Base-by-base conservation (phyloP, 1,140 invertebrate genomes). In the Drosophila nannoptera region DNA sequence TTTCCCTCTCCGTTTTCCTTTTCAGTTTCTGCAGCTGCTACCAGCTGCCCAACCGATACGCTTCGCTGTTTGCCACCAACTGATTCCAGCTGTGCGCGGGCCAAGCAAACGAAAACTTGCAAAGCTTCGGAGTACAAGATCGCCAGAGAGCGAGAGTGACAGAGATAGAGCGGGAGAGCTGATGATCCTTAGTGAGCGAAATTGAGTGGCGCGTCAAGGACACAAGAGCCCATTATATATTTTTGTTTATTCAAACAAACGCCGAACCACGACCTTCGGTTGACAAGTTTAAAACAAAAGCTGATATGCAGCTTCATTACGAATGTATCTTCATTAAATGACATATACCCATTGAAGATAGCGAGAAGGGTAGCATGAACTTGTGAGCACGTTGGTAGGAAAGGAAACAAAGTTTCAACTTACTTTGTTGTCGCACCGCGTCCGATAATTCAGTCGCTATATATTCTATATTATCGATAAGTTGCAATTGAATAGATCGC, bases 31-130 rank as follows among this genome's bases (percentile, higher is more conserved):
- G 1, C n/a, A 29, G 22, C 22, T 46, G 16, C 22, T 29, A 22
- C 9, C 45, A 43, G 38, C 48, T 29, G 16, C 46, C 35, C 73
- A 71, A 80, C 81, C 63, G 81, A 46, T 68, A 54, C 38, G 81
- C 49, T 72, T 66, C 48, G 64, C 33, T 65, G 81, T 49, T 55
- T 60, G 60, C 14, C 52, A 43, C 9, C 46, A 74, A 84, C 55
- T 84, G 69, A 75, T 50, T 67, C 48, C 16, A 68, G 50, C 43
- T 49, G 33, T 33, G 31, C 36, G 22, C 49, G 55, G 56, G 35
- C 35, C 22, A 32, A 52, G 35, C 31, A 54, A 35, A 65, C 48
- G 73, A 75, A 73, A 60, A 50, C 42, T 69, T 40, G 48, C 4
- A 14, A 55, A 69, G 46, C 61, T 43, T 14, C 32, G 32, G 9